Percentiles rank a stretch among this genome's conserved stretches.
These are phyloP conservation scores for Zootoca vivipara DNA, from an alignment of 2,113 vertebrate genomes.

Conservation along the genomic window DNA sequence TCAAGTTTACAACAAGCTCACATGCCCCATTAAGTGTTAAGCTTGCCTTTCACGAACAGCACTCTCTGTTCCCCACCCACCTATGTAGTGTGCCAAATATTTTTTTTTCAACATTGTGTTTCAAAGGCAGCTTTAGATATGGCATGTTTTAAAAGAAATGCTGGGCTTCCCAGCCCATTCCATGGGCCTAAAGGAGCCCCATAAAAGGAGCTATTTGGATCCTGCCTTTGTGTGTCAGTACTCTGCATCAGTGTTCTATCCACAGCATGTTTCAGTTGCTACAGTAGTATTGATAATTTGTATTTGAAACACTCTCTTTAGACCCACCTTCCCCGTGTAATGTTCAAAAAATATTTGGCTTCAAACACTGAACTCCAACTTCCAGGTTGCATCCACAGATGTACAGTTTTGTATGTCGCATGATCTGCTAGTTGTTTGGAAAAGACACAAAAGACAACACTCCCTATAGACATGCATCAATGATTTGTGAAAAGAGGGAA, in stretches of 20 bases:
- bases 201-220: not conserved
- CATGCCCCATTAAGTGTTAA: too few relatives aligned
- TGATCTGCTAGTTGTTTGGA: not conserved
- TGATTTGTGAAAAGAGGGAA: not conserved
- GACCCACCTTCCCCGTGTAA: not conserved
- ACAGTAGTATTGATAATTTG: not conserved
- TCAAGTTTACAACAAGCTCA: not conserved
- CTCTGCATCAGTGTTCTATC: not conserved
- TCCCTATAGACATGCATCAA: too few relatives aligned
- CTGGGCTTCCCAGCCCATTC: not conserved
- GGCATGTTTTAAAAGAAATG: too few relatives aligned
- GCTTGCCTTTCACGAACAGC: not conserved
- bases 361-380: not conserved
- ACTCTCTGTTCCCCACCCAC: not conserved
- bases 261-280: not conserved
- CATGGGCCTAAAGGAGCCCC: not conserved
- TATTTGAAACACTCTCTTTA: not conserved
- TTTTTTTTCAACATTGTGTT: not conserved
- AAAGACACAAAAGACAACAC: not conserved
- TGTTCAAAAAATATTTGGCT: not conserved
- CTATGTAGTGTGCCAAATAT: too few relatives aligned
- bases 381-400: not conserved
- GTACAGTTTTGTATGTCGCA: not conserved
- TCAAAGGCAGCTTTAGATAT: not conserved
- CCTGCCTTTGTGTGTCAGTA: not conserved